Percentiles rank a stretch among this genome's conserved stretches.
phyloP scores from a whole-genome alignment of 1,140 invertebrate species.

The Dolichoris vasculosae region DNA sequence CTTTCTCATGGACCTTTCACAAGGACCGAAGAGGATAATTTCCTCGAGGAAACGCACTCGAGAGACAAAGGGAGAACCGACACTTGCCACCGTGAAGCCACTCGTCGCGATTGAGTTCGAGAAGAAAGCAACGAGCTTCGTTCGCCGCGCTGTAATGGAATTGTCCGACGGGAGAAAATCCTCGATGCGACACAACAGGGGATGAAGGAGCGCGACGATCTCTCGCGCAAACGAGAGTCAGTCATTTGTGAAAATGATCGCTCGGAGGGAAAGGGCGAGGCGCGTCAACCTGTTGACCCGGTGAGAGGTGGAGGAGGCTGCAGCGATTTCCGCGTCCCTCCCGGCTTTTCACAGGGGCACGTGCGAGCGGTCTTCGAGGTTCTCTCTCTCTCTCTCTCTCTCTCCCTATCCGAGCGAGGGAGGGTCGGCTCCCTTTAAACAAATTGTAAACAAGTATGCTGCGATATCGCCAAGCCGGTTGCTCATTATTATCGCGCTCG shows the following conservation, averaged over 20 bases:
- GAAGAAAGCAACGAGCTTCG: background rate
- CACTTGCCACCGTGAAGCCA: background rate
- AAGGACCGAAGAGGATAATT: background rate
- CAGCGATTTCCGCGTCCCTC: conserved; percentile 4
- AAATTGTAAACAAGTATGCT: conserved; percentile 20
- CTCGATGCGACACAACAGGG: background rate
- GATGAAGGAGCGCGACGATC: background rate
- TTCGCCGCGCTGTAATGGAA: background rate
- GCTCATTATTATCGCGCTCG: background rate
- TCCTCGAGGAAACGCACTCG: background rate
- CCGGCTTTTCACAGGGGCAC: conserved; percentile 41
- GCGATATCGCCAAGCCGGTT: background rate
- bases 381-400: background rate
- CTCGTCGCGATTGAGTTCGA: background rate
- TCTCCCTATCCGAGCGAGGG: background rate
- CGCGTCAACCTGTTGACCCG: conserved; percentile 53
- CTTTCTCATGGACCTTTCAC: background rate
- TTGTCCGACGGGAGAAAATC: background rate
- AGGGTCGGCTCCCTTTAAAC: background rate
- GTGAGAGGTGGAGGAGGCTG: conserved; percentile 3
- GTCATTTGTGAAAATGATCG: conserved; percentile 47
- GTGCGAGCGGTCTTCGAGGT: background rate
- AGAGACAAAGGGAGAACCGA: no score
- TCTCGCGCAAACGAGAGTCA: conserved; percentile 7
- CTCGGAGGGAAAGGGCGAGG: conserved; percentile 1